Conservation (phyloP, 2,888 invertebrate species). For the Apotomis capreana region DNA sequence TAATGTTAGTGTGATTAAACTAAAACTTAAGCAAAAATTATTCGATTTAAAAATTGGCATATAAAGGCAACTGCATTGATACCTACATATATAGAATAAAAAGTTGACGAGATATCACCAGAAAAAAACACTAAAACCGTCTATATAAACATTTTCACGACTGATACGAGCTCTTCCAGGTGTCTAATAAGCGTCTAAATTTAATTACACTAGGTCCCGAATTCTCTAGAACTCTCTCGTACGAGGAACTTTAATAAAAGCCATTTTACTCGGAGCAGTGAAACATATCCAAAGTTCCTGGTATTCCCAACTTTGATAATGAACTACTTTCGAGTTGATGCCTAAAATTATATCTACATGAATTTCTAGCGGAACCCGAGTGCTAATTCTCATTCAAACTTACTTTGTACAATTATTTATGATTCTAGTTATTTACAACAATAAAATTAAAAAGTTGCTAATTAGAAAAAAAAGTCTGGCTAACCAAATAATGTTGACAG, state of each 20-base stretch:
- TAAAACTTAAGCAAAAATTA: too few species aligned
- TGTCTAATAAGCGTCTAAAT: conserved; percentile 16
- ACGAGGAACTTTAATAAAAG: conserved; percentile 33
- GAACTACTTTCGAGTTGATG: conserved; percentile 37
- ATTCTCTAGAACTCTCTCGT: conserved; percentile 9
- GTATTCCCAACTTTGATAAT: conserved; percentile 31
- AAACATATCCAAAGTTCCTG: conserved; percentile 30
- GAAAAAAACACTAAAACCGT: not conserved
- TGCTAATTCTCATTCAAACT: conserved; percentile 6
- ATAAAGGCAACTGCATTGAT: too few species aligned
- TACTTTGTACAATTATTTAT: not conserved
- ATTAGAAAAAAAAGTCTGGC: too few species aligned
- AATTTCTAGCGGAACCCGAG: conserved; percentile 12
- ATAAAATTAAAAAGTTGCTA: not conserved
- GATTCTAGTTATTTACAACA: not conserved
- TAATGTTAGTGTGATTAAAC: too few species aligned
- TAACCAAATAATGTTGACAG: too few species aligned
- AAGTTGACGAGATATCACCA: too few species aligned
- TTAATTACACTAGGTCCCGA: conserved; percentile 16
- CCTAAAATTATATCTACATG: conserved; percentile 37
- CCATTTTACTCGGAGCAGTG: conserved; percentile 24
- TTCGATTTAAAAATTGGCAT: too few species aligned
- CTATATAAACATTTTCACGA: not conserved
- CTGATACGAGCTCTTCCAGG: not conserved
- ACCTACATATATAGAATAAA: too few species aligned